These are phyloP conservation scores for human DNA, from an alignment of 2,113 vertebrate species.

Conservation along the genomic window GRCh38 chr20:56749001-56749500, in stretches of 20 bases:
- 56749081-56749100: conserved; percentile 2
- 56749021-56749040: too few species aligned
- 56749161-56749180: conserved; percentile 81
- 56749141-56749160: conserved; percentile 87
- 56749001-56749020: accelerated
- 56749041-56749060: background rate
- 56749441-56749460: background rate
- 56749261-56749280: conserved; percentile 50
- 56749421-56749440: background rate
- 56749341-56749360: conserved; percentile 28
- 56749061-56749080: conserved; percentile 75
- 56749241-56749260: conserved; percentile 74
- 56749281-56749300: conserved; percentile 59
- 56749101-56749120: conserved; percentile 41
- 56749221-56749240: conserved; percentile 70
- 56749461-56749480: background rate
- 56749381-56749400: background rate
- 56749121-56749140: conserved; percentile 57
- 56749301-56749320: conserved; percentile 21
- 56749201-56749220: conserved; percentile 34
- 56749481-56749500: background rate
- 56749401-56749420: conserved; percentile 39
- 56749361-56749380: background rate
- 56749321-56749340: conserved; percentile 57
- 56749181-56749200: conserved; percentile 53